Base-by-base conservation (phyloP, 2,888 invertebrate genomes). In the Eulithis prunata region DNA sequence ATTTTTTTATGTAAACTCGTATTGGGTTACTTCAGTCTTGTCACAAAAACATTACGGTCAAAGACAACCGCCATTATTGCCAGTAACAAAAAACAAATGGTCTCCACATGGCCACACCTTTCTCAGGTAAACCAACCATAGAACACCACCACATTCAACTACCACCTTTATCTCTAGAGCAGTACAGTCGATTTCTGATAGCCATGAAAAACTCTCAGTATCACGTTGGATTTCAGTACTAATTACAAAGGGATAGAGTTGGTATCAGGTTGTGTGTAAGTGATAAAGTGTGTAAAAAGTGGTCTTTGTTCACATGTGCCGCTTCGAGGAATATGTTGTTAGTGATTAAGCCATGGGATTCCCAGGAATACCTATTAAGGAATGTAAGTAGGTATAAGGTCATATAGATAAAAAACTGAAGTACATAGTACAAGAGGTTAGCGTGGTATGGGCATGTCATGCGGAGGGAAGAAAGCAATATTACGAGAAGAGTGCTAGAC, bases 301-400 rank as follows among this genome's bases (percentile, higher is more conserved):
- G 77, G 77, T 76, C 81, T 81, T 81, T 83, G 84, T 74, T 72
- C 80, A 84, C 78, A 83, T 87, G 85, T 85, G 82, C 75, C 72
- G 75, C 72, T 75, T 84, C 87, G 84, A 69, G 63, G 76, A 87
- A 70, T 68, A 69, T 71, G 76, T 83, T 83, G 84, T 84, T 84
- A 84, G 77, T 53, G 78, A 78, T 74, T 77, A 75, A 59, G 71
- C 46, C 66, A 67, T 71, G 76, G 52, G 55, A 64, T 71, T 78
- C 76, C 70, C 62, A 66, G 68, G 74, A 77, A 75, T 55, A 66
- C 46, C 58, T 57, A 55, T 45, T 47, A 60, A 7, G n/a, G 21
- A 21, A 21, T 28, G 38, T 13, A 7, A 1, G 21, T 55, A 38
- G 14, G 36, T 52, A 6, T 3, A 10, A n/a, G 5, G 49, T 49